Conservation (phyloP, 2,797 vertebrate species). For the Cottoperca gobio region DNA sequence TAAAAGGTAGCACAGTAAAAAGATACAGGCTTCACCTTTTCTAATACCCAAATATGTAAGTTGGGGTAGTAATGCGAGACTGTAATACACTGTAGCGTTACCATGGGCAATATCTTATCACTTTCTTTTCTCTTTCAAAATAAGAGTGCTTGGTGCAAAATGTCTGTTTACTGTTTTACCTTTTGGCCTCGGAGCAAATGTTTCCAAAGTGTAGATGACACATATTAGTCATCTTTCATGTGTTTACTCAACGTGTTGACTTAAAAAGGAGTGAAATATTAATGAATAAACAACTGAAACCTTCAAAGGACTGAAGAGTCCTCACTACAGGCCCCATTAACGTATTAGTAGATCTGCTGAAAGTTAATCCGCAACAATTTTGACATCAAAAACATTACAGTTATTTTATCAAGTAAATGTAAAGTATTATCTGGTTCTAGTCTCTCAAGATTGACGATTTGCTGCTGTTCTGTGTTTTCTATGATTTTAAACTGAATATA, state of each 20-base stretch:
- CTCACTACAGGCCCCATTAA: background rate
- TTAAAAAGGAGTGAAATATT: background rate
- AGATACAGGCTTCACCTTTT: background rate
- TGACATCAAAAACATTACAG: background rate
- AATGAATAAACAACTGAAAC: background rate
- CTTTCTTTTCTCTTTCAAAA: too few relatives aligned
- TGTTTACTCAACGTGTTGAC: background rate
- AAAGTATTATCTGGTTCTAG: background rate
- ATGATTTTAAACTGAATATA: background rate
- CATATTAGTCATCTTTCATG: background rate
- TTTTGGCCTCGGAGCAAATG: background rate
- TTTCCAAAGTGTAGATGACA: background rate
- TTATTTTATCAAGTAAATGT: background rate
- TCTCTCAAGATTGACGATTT: background rate
- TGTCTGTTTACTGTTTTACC: background rate
- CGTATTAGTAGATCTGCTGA: background rate
- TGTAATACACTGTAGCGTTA: background rate
- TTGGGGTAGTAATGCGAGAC: background rate
- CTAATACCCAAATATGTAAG: background rate
- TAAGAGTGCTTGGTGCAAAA: background rate
- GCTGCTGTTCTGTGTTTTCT: background rate
- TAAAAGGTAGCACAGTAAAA: background rate
- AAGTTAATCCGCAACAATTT: background rate
- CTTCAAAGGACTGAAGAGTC: background rate
- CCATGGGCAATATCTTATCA: background rate